phyloP scores from a whole-genome alignment of 2,113 vertebrate genomes.

The Leptocoma aspasia region DNA sequence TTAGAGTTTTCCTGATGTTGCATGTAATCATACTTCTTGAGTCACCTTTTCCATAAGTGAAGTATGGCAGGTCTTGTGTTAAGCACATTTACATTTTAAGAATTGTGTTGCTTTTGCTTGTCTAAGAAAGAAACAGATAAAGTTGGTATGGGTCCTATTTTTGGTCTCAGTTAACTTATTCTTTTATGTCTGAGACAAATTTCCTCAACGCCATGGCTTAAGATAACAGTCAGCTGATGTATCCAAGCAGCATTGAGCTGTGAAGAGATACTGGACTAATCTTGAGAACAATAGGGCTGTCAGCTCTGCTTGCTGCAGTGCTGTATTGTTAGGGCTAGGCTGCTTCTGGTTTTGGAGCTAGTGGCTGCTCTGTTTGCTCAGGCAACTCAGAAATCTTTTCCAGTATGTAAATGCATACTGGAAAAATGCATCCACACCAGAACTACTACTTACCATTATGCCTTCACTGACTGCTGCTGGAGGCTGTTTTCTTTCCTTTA shows the following conservation, averaged over 20 bases:
- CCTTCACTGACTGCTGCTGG: not conserved
- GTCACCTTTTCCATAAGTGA: not conserved
- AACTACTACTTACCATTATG: not conserved
- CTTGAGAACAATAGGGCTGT: not conserved
- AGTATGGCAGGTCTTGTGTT: not conserved
- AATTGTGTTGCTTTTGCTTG: not conserved
- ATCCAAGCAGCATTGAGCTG: not conserved
- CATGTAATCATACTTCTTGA: not conserved
- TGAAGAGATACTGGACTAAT: not conserved
- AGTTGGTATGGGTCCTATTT: not conserved
- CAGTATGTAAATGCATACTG: too few relatives aligned
- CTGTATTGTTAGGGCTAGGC: not conserved
- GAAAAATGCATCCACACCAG: not conserved
- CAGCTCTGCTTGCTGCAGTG: fast-evolving
- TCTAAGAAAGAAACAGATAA: not conserved
- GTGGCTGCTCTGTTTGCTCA: not conserved
- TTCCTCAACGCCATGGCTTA: not conserved
- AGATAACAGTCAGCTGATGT: not conserved
- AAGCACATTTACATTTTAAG: not conserved
- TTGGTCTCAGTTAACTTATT: not conserved
- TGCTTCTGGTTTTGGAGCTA: not conserved
- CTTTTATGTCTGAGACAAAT: not conserved
- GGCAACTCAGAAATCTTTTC: not conserved
- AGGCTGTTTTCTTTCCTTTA: not conserved
- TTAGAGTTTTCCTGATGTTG: not conserved